Percentiles rank a stretch among this genome's conserved stretches.
phyloP scores from a whole-genome alignment of 2,113 vertebrate genomes.

The Pachypanchax playfairii region DNA sequence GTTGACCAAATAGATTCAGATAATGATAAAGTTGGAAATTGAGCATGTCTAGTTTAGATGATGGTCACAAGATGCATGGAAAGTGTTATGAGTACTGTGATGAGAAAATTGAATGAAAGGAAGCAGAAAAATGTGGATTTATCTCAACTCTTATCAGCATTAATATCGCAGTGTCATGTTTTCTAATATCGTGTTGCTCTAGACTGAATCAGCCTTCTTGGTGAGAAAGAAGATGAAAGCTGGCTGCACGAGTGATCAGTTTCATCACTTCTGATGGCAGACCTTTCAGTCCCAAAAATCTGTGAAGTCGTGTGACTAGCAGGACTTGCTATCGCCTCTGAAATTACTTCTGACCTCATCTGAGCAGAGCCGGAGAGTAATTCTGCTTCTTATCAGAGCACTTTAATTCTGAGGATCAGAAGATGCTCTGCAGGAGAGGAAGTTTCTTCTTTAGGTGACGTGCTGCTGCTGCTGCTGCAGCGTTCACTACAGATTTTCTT shows the following conservation, averaged over 20 bases:
- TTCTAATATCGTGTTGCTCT: too few species aligned
- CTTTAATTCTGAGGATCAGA: slow-evolving; percentile 11
- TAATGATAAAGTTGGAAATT: too few species aligned
- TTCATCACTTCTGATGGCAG: slow-evolving; percentile 19
- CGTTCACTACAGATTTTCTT: neutral
- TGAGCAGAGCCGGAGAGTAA: neutral
- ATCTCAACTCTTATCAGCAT: too few species aligned
- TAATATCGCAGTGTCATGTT: too few species aligned
- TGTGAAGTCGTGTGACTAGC: slow-evolving; percentile 17
- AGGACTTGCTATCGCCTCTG: neutral
- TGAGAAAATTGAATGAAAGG: too few species aligned
- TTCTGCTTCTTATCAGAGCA: neutral
- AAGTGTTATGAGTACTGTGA: too few species aligned
- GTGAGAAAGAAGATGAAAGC: slow-evolving; percentile 5
- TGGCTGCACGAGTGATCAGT: slow-evolving; percentile 31
- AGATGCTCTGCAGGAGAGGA: slow-evolving; percentile 2
- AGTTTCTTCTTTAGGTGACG: slow-evolving; percentile 10
- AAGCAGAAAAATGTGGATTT: too few species aligned
- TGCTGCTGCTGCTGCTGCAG: slow-evolving; percentile 4
- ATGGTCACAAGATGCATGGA: too few species aligned
- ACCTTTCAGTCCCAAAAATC: slow-evolving; percentile 12
- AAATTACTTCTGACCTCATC: slow-evolving; percentile 15
- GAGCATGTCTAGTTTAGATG: too few species aligned
- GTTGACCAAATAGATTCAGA: too few species aligned
- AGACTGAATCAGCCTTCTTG: neutral